Evolutionary conservation across 1,140 invertebrate species (phyloP), one percentile per base, ranked within the genome.

Genomic region (Ceratina japonica): DNA sequence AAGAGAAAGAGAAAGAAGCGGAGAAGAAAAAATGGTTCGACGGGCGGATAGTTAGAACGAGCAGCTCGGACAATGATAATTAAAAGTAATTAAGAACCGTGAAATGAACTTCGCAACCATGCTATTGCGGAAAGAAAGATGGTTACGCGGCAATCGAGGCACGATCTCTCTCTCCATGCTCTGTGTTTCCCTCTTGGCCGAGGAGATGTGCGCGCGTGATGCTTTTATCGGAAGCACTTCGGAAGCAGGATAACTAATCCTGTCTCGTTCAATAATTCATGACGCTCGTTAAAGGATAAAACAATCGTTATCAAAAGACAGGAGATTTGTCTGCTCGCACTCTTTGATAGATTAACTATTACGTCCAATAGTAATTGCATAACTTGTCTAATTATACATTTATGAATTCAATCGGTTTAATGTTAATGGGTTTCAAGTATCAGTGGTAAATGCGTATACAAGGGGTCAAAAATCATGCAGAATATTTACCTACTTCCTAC

Each of bases 51-150:
- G 64, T 58, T 68, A 75, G 51, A 22, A 24, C n/a, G 49, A 22
- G 20, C 62, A 18, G 15, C 44, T 5, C 59, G 71, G 71, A 56
- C 62, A 75, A 66, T 58, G 73, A 58, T 75, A 59, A 75, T 75
- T 75, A 75, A 75, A 68, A 49, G 22, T 69, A 75, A 75, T 75
- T 75, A 75, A 75, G 64, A 75, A 75, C 62, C 74, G 64, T 75
- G 74, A 75, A 75, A 75, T 75, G 74, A 75, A 75, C 68, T 75
- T 75, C 74, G 64, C 64, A 59, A 75, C 54, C 31, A 51, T 24
- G 31, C 51, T 66, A 75, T 69, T 49, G 74, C 74, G 74, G 64
- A 69, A 75, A 68, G 64, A 75, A 68, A 68, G 63, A 69, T 54
- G 64, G 74, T 68, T 69, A 75, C 64, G 72, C 24, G 72, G 61